A percentile compares a stretch with the other conserved stretches of the same genome.
Conservation (phyloP, 2,888 invertebrate genomes). For the Himalopsyche tibetana region DNA sequence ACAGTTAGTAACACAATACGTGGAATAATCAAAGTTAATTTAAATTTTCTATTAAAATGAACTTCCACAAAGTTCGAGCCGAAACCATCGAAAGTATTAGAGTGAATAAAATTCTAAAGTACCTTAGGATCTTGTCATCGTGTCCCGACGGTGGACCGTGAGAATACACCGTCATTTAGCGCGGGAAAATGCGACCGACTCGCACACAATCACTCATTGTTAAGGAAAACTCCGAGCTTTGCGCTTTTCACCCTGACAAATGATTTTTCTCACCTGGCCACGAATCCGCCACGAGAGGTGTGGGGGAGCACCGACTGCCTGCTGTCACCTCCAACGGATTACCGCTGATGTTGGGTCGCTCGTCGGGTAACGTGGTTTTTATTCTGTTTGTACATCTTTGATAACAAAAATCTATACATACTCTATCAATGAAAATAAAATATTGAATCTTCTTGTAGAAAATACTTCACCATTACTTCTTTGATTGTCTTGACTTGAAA, state of each 20-base stretch:
- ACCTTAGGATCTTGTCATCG: neutral
- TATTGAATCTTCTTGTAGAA: too few species aligned
- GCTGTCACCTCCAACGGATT: slow-evolving; percentile 8
- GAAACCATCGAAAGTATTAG: too few species aligned
- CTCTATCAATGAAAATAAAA: too few species aligned
- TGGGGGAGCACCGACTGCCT: neutral
- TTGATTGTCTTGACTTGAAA: too few species aligned
- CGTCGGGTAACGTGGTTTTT: neutral
- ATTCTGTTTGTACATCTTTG: too few species aligned
- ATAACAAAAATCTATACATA: too few species aligned
- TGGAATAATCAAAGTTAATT: too few species aligned
- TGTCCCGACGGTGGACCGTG: neutral
- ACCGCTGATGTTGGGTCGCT: slow-evolving; percentile 3
- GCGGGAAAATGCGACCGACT: slow-evolving; percentile 47
- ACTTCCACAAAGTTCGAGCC: too few species aligned
- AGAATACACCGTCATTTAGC: neutral
- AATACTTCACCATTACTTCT: too few species aligned
- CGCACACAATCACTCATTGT: slow-evolving; percentile 65
- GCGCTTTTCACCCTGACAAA: slow-evolving; percentile 60
- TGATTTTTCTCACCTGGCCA: slow-evolving; percentile 59
- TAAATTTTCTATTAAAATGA: too few species aligned
- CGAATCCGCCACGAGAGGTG: slow-evolving; percentile 32
- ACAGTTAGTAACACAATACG: too few species aligned
- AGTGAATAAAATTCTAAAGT: neutral
- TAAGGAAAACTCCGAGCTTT: slow-evolving; percentile 62